Base-by-base conservation (phyloP, 2,888 invertebrate genomes). In the Mimas tiliae region DNA sequence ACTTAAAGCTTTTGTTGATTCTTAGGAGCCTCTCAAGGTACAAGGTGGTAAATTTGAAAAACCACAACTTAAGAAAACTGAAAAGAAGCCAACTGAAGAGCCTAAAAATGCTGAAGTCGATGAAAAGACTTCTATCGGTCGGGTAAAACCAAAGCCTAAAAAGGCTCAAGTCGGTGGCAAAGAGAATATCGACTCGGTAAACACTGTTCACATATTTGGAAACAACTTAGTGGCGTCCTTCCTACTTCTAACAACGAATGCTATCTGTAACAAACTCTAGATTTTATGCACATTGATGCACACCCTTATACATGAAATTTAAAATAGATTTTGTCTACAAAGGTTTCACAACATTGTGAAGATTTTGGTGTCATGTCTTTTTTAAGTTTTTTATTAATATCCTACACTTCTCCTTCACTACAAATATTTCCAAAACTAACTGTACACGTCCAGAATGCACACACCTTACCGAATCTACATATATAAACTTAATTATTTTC, bases 11-110 rank as follows among this genome's bases (percentile, higher is more conserved):
- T 86, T 82, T 74, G 77, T 85, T 90, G 84, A 87, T 85, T 90
- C 82, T 73, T 92, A 93, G 93, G 92, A 87, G 73, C 92, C 90
- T 81, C 81, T 93, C 82, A 76, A 85, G 75, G 88, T 89, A 79
- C 89, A 89, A 78, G 91, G 85, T 79, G 93, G 93, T 86, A 93
- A 86, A 88, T 93, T 93, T 71, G 91, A 92, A 85, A 87, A 85
- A 70, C 93, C 93, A 72, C 86, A 90, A 73, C 90, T 93, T 74
- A 94, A 91, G 90, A 94, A 90, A 91, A 88, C 84, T 74, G 81
- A 82, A 72, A 92, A 86, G 89, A 91, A 87, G 82, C 79, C 84
- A 67, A 80, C 83, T 74, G 89, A 89, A 71, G 84, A 88, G 77
- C 84, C 89, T 71, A 90, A 91, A 84, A 88, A 84, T 74, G 86